Conservation (phyloP, 2,888 invertebrate genomes). For the Halictus quadricinctus region DNA sequence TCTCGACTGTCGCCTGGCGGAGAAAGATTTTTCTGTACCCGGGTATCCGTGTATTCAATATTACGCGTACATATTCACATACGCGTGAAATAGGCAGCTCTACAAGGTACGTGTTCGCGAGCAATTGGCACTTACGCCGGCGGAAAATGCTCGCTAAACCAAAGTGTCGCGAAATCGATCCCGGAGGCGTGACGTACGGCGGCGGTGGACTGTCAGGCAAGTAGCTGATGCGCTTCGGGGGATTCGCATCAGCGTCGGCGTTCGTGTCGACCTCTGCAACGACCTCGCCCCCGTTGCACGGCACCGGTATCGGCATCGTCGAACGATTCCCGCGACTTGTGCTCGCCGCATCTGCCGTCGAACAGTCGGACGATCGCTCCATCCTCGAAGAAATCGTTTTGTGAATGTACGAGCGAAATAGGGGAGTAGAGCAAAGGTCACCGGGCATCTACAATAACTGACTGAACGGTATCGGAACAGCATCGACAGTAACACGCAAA, state of each 20-base stretch:
- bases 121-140: slow-evolving; percentile 8
- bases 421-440: background rate
- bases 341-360: slow-evolving; percentile 42
- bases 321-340: slow-evolving; percentile 65
- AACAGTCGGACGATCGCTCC: slow-evolving; percentile 61
- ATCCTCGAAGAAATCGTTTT: slow-evolving; percentile 50
- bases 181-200: slow-evolving; percentile 79
- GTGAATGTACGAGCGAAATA: background rate
- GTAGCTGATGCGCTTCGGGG: background rate
- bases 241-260: background rate
- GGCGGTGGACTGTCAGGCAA: slow-evolving; percentile 80
- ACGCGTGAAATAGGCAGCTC: no score
- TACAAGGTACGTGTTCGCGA: background rate
- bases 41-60: no score
- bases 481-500: background rate
- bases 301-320: slow-evolving; percentile 47
- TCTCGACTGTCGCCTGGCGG: slow-evolving; percentile 3
- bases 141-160: background rate
- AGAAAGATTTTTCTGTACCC: background rate
- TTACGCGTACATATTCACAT: no score
- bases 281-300: background rate
- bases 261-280: no score
- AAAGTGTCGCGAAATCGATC: slow-evolving; percentile 68
- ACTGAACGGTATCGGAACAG: background rate
- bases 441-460: background rate